Evolutionary conservation across 2,888 invertebrate species (phyloP).

Genomic region (Drosophila aldrichi): DNA sequence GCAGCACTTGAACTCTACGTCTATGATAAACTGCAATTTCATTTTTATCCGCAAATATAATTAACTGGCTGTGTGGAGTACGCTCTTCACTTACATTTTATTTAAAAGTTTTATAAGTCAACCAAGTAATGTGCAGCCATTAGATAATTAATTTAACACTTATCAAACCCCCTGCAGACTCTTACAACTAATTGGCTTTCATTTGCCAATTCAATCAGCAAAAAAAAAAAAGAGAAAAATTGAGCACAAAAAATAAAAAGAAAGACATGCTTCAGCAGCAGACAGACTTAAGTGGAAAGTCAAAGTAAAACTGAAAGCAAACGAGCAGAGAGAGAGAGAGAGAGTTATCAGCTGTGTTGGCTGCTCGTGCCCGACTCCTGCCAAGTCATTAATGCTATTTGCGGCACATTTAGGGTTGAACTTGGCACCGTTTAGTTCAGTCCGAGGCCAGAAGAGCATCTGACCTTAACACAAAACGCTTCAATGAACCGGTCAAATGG

Average conservation of each 20-base stretch:
- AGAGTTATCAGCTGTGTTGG: constrained; percentile 16
- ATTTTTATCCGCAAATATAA: constrained; percentile 71
- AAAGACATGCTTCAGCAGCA: constrained; percentile 3
- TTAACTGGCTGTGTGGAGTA: constrained; percentile 52
- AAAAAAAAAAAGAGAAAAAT: neutral
- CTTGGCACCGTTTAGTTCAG: constrained; percentile 19
- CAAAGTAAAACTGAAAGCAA: constrained; percentile 34
- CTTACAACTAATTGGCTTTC: constrained; percentile 71
- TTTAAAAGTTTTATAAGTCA: constrained; percentile 57
- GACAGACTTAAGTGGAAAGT: constrained; percentile 37
- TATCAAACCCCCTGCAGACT: constrained; percentile 28
- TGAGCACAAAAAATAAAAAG: neutral
- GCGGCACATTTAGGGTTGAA: constrained; percentile 63
- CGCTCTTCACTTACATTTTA: constrained; percentile 56
- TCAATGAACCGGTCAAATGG: constrained; percentile 75
- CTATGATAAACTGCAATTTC: constrained; percentile 72
- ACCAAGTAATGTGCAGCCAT: constrained; percentile 58
- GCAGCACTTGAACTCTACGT: constrained; percentile 65
- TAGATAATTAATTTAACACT: constrained; percentile 80
- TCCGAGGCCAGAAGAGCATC: neutral
- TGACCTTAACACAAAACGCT: constrained; percentile 57
- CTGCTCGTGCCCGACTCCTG: neutral
- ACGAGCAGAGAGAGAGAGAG: too few relatives aligned
- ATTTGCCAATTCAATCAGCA: constrained; percentile 67
- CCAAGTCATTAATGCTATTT: constrained; percentile 74